A percentile compares a stretch with the other conserved stretches of the same genome.
Evolutionary conservation across 2,113 vertebrate species (phyloP).

Genomic region (Trichomycterus rosablanca): DNA sequence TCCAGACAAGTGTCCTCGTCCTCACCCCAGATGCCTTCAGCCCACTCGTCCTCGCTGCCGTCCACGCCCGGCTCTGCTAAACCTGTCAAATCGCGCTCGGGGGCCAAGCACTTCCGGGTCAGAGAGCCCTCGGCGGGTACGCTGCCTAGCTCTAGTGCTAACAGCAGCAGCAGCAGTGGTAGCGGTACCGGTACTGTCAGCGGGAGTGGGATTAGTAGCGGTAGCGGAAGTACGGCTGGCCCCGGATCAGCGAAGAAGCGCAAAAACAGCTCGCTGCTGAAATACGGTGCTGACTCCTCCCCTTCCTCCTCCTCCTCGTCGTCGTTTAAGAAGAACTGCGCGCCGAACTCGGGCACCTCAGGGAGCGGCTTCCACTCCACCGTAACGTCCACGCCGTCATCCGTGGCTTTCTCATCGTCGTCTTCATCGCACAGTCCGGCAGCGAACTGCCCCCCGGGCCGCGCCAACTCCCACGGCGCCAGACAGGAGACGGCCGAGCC

Average conservation of each 20-base stretch:
- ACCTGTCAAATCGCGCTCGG: constrained; percentile 85
- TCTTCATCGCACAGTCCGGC: constrained; percentile 75
- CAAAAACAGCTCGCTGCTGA: constrained; percentile 83
- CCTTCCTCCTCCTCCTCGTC: constrained; percentile 62
- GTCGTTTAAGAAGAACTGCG: constrained; percentile 93
- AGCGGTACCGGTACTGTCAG: constrained; percentile 44
- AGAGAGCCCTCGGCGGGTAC: constrained; percentile 70
- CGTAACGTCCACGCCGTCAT: constrained; percentile 60
- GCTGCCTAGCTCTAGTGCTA: constrained; percentile 58
- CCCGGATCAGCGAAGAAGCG: constrained; percentile 90
- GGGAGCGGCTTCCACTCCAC: constrained; percentile 80
- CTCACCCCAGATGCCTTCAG: constrained; percentile 91
- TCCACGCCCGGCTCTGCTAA: constrained; percentile 81
- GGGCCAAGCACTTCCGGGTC: constrained; percentile 81
- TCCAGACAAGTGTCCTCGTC: constrained; percentile 93
- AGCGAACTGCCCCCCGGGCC: constrained; percentile 81
- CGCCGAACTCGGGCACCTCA: constrained; percentile 77
- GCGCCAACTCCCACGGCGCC: constrained; percentile 78
- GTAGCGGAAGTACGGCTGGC: constrained; percentile 67
- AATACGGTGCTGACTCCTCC: constrained; percentile 81
- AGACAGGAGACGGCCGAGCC: constrained; percentile 86
- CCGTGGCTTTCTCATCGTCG: constrained; percentile 57
- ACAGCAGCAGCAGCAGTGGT: constrained; percentile 61
- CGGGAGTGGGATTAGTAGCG: neutral
- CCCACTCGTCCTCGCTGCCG: constrained; percentile 85